Evolutionary conservation across 2,113 vertebrate species (phyloP).

Genomic region (Neolamprologus toae): DNA sequence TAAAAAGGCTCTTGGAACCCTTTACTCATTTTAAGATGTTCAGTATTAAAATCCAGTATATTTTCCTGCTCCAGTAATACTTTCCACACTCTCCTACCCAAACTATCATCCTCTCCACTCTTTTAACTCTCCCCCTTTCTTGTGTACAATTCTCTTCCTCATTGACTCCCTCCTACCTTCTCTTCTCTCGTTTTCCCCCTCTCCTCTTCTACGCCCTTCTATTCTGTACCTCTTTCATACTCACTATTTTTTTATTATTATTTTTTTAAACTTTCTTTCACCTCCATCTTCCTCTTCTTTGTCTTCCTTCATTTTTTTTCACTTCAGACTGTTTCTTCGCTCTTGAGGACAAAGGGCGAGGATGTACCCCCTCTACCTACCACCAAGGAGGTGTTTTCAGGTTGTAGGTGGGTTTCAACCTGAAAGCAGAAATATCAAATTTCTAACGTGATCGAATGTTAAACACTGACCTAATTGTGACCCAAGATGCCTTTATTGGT

Average conservation of each 20-base stretch:
- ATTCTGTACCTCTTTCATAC: not conserved
- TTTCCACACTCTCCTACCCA: not conserved
- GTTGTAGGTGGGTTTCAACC: not conserved
- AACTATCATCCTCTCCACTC: not conserved
- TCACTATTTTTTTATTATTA: too few relatives aligned
- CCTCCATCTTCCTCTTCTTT: not conserved
- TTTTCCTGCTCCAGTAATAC: not conserved
- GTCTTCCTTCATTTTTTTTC: fast-evolving
- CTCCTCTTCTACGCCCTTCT: fast-evolving
- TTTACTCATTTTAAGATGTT: fast-evolving
- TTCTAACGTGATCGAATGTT: not conserved
- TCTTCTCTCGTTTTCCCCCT: fast-evolving
- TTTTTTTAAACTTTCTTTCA: not conserved
- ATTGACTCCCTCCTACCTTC: not conserved
- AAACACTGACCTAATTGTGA: not conserved
- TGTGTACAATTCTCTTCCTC: not conserved
- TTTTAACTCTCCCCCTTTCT: not conserved
- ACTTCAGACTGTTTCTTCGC: fast-evolving
- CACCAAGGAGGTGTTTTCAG: fast-evolving
- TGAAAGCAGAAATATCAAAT: not conserved
- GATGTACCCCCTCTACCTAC: not conserved
- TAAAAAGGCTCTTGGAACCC: not conserved
- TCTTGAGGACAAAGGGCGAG: fast-evolving
- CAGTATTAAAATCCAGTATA: too few relatives aligned
- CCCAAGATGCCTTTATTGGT: not conserved